Conservation (phyloP, 92 coral and sea anemone genomes). For the Anthopleura xanthogrammica region DNA sequence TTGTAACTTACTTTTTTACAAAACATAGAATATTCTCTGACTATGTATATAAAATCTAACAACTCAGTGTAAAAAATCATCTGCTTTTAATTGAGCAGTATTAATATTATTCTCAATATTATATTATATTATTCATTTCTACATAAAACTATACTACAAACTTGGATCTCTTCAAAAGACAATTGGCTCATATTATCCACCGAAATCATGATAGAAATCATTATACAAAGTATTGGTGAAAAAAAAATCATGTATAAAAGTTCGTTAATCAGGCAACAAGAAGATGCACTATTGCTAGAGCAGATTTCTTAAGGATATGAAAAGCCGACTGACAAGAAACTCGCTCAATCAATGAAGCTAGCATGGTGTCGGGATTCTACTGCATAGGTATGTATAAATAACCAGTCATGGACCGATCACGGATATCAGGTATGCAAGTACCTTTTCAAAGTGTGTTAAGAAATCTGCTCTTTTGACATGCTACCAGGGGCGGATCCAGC, state of each 20-base stretch:
- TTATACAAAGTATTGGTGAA: neutral
- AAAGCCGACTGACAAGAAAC: no score
- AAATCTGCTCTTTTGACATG: neutral
- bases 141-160: slow-evolving; percentile 19
- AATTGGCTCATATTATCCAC: neutral
- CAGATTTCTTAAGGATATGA: no score
- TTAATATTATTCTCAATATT: slow-evolving; percentile 7
- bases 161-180: slow-evolving; percentile 2
- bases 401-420: no score
- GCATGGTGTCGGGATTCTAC: no score
- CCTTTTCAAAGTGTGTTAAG: neutral
- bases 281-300: no score
- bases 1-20: slow-evolving; percentile 18
- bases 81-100: slow-evolving; percentile 49
- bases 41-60: slow-evolving; percentile 53
- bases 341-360: no score
- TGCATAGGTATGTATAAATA: no score
- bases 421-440: no score
- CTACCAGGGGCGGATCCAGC: neutral
- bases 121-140: slow-evolving; percentile 18
- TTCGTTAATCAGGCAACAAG: no score
- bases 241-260: neutral
- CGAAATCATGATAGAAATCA: neutral
- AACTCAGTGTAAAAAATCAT: slow-evolving; percentile 30
- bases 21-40: slow-evolving; percentile 32